Evolutionary conservation across 2,888 invertebrate species (phyloP), one percentile per base, ranked within the genome.

Genomic region (Pterostichus niger): DNA sequence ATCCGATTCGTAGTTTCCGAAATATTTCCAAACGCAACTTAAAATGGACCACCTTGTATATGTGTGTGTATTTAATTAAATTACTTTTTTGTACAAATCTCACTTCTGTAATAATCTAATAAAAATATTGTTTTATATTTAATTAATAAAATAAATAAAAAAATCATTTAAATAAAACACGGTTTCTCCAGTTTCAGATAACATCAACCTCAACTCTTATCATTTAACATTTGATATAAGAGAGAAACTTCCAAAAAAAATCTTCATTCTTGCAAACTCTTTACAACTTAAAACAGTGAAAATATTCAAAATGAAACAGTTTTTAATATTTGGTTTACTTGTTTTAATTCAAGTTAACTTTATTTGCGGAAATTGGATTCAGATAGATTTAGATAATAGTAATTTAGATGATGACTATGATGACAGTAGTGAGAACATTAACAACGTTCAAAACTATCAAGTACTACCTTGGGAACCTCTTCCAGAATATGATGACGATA

Each of bases 331-430:
- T 44, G 68, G 68, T 71, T 17, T 71, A 15, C 15, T 71, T 15
- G 68, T 71, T 46, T 15, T 71, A 40, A 17, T 71, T 44, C 68
- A 71, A 71, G 44, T 71, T 7, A 71, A 71, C 13, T 44, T 71
- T 15, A 44, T 71, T 3, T 24, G 15, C 17, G 40, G 40, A 6
- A 3, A 40, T 40, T 40, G 40, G 40, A 40, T 40, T 5, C 40
- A 1, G 9, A 5, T 0, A 44, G 17, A 44, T 71, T 44, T 17
- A 17, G 24, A 44, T 44, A 13, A 56, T 13, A 15, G n/a, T n/a
- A n/a, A 17, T 56, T 6, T 17, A 17, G 17, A 17, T 15, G 13
- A 13, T 56, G 56, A 56, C n/a, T 2, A 49, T 49, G 49, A 49
- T 6, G 49, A 49, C 4, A 5, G 0, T 11, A 10, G 5, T 11